These are phyloP conservation scores for Trogon surrucura DNA, from an alignment of 2,113 vertebrate species.

Conservation along the genomic window DNA sequence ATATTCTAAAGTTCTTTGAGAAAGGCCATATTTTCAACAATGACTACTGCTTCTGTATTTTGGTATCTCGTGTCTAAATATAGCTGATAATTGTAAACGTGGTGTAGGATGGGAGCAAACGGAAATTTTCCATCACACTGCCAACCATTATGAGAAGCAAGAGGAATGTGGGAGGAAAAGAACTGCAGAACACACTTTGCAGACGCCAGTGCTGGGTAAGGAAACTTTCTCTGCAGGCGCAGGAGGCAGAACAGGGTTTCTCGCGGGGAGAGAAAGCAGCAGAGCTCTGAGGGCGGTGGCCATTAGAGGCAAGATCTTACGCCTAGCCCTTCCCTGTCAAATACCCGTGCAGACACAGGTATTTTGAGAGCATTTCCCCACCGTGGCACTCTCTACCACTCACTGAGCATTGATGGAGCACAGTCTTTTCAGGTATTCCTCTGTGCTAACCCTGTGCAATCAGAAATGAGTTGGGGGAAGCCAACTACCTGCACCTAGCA, in stretches of 20 bases:
- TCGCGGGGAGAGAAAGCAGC: not conserved
- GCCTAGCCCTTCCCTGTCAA: not conserved
- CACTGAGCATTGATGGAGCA: not conserved
- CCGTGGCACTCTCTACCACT: not conserved
- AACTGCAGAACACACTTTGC: not conserved
- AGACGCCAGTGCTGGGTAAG: not conserved
- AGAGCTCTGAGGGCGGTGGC: not conserved
- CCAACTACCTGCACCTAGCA: slow-evolving; percentile 24
- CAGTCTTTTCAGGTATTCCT: slow-evolving; percentile 23
- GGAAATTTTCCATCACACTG: not conserved
- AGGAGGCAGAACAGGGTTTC: not conserved
- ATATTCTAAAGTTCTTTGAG: slow-evolving; percentile 26
- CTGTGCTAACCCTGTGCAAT: slow-evolving; percentile 52
- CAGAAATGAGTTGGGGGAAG: slow-evolving; percentile 62
- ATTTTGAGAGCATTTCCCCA: slow-evolving; percentile 20
- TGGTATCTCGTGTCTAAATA: slow-evolving; percentile 42
- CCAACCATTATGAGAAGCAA: not conserved
- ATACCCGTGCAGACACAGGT: not conserved
- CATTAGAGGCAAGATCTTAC: not conserved
- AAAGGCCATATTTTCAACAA: not conserved
- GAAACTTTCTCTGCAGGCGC: not conserved
- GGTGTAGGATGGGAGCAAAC: not conserved
- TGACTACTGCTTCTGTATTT: slow-evolving; percentile 5
- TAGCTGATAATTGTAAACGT: slow-evolving; percentile 23
- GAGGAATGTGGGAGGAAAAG: not conserved